These are phyloP conservation scores for Archilochus colubris DNA, from an alignment of 2,113 vertebrate species.

Conservation along the genomic window DNA sequence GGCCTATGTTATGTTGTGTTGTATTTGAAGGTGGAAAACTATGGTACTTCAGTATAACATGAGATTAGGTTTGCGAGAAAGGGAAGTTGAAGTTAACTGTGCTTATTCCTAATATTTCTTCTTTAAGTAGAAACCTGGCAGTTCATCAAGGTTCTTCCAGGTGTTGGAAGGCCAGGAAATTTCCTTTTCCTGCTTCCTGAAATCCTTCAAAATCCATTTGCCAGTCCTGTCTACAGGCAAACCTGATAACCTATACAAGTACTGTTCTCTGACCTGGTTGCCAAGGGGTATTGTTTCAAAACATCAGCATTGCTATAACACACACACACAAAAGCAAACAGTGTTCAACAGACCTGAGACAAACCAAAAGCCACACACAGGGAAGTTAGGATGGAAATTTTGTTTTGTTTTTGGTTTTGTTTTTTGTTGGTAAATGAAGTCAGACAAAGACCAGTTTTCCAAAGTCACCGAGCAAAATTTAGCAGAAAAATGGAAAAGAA, in stretches of 20 bases:
- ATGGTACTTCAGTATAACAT: background rate
- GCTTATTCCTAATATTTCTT: background rate
- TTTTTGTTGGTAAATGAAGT: background rate
- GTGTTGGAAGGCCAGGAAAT: background rate
- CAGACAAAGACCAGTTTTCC: background rate
- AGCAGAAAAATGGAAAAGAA: background rate
- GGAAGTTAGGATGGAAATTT: background rate
- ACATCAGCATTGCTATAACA: background rate
- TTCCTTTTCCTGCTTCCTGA: background rate
- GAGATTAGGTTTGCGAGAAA: background rate
- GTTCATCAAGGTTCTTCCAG: background rate
- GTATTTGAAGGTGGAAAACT: background rate
- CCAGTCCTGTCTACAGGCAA: background rate
- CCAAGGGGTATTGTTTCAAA: background rate
- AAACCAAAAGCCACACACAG: background rate
- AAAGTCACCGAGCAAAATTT: background rate
- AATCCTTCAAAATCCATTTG: background rate
- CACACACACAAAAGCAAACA: background rate
- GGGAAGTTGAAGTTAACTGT: background rate
- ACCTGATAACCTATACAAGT: background rate
- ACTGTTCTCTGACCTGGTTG: background rate
- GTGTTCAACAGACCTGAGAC: background rate
- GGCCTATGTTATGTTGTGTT: background rate
- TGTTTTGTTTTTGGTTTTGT: too few species aligned
- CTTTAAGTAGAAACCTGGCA: background rate